Conservation (phyloP, 2,113 vertebrate genomes). For the Atlantisia rogersi region DNA sequence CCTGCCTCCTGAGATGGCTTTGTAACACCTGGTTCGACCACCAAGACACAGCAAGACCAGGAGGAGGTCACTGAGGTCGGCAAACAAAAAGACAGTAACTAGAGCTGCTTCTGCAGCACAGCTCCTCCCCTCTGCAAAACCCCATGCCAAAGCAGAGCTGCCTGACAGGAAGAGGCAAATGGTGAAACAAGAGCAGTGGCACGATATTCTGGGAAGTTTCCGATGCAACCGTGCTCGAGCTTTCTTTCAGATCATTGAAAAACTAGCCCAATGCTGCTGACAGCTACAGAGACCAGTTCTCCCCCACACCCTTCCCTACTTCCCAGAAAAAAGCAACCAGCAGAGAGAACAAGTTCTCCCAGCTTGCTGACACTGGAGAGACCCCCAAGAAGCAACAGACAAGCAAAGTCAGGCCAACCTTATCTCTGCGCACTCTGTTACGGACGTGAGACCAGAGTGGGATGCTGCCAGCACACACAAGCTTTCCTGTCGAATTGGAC, state of each 20-base stretch:
- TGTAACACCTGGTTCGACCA: background rate
- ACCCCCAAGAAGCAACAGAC: background rate
- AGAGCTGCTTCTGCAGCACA: background rate
- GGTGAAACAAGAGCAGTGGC: background rate
- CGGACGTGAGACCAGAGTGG: slow-evolving; percentile 53
- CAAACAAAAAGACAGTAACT: background rate
- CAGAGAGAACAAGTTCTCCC: background rate
- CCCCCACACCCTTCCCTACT: background rate
- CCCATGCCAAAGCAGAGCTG: background rate
- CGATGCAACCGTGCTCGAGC: background rate
- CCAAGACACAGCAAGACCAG: background rate
- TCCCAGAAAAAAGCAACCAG: background rate
- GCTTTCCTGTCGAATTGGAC: background rate
- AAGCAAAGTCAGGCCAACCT: slow-evolving; percentile 54
- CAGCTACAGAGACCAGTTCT: background rate
- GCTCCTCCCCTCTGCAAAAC: background rate
- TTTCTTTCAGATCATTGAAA: background rate
- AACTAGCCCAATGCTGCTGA: background rate
- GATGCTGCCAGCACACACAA: background rate
- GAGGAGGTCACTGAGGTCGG: background rate
- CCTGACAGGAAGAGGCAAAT: background rate
- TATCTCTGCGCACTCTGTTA: slow-evolving; percentile 36
- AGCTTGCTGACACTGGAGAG: background rate
- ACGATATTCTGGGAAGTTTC: background rate
- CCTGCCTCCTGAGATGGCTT: background rate